phyloP scores from a whole-genome alignment of 2,797 vertebrate species.

The Etheostoma nigrum region DNA sequence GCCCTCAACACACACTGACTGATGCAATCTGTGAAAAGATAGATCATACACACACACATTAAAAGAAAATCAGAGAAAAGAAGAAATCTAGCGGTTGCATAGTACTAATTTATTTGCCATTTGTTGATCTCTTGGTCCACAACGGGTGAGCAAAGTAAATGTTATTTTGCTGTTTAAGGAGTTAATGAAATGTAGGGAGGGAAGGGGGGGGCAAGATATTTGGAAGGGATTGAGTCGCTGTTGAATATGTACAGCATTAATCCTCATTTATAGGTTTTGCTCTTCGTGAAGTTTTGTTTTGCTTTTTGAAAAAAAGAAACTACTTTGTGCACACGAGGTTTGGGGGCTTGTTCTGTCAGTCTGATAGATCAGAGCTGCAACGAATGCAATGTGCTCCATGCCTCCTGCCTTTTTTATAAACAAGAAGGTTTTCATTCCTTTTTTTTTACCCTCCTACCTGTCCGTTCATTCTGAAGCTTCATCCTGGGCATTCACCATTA shows the following conservation, averaged over 20 bases:
- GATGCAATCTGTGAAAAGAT: slow-evolving; percentile 88
- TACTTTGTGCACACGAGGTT: slow-evolving; percentile 42
- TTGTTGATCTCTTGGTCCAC: slow-evolving; percentile 87
- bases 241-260: slow-evolving; percentile 84
- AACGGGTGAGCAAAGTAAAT: slow-evolving; percentile 88
- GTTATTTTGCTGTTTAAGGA: slow-evolving; percentile 90
- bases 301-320: slow-evolving; percentile 38
- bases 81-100: slow-evolving; percentile 83
- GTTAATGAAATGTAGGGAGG: slow-evolving; percentile 61
- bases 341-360: slow-evolving; percentile 21
- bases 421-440: slow-evolving; percentile 23
- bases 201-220: slow-evolving; percentile 15
- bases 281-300: slow-evolving; percentile 54
- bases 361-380: slow-evolving; percentile 45
- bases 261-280: slow-evolving; percentile 70
- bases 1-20: slow-evolving; percentile 70
- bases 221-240: slow-evolving; percentile 75
- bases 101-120: slow-evolving; percentile 95
- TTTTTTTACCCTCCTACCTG: slow-evolving; percentile 11
- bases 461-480: slow-evolving; percentile 40
- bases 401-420: slow-evolving; percentile 65
- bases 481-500: slow-evolving; percentile 18
- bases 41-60: slow-evolving; percentile 42
- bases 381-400: slow-evolving; percentile 33
- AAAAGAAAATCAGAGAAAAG: slow-evolving; percentile 72